Percentiles rank a stretch among this genome's conserved stretches.
Evolutionary conservation across 2,113 vertebrate genomes (phyloP).

Genomic region (Orycteropus afer): DNA sequence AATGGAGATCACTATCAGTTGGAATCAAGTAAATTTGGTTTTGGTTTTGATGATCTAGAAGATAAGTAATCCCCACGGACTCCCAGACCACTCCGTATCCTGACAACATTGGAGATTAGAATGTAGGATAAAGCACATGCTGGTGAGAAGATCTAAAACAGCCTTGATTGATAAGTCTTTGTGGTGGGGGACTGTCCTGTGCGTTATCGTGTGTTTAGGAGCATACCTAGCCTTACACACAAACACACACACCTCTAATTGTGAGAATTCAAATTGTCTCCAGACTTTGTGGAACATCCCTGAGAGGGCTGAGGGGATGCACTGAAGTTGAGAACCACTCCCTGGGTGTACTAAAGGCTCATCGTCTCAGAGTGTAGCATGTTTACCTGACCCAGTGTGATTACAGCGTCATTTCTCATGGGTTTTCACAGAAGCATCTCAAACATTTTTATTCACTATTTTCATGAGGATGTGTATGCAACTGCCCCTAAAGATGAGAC

Average conservation of each 20-base stretch:
- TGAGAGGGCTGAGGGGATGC: too few relatives aligned
- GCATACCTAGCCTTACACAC: background rate
- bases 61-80: background rate
- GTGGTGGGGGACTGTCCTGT: too few relatives aligned
- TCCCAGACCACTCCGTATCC: background rate
- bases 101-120: background rate
- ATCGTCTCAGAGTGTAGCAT: background rate
- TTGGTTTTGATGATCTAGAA: background rate
- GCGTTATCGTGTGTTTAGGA: rapidly evolving
- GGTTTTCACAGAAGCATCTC: background rate
- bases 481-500: background rate
- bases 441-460: slow-evolving; percentile 8
- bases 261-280: background rate
- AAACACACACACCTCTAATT: background rate
- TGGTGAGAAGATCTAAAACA: background rate
- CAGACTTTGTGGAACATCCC: background rate
- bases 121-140: background rate
- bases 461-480: background rate
- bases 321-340: background rate
- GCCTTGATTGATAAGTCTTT: background rate
- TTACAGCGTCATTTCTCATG: background rate
- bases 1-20: too few relatives aligned
- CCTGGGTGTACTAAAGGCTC: background rate
- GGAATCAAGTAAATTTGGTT: too few relatives aligned
- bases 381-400: background rate